A percentile compares a stretch with the other conserved stretches of the same genome.
These are phyloP conservation scores for Sebastes aleutianus DNA, from an alignment of 2,797 vertebrate species.

Conservation along the genomic window DNA sequence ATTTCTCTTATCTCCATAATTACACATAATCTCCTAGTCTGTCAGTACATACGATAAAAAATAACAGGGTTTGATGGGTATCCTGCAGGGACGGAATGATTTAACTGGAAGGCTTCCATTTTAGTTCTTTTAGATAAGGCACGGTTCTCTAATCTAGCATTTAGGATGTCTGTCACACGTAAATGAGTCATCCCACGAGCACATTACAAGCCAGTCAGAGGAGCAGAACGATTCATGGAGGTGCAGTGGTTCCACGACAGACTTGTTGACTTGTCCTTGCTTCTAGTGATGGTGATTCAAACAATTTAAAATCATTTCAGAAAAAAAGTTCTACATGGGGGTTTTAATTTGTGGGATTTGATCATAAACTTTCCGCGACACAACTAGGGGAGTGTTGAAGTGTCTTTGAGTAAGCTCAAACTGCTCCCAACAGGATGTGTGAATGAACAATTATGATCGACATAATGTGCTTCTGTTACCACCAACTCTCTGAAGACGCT, in stretches of 20 bases:
- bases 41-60: slow-evolving; percentile 57
- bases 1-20: slow-evolving; percentile 70
- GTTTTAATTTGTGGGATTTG: background rate
- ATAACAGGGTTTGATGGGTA: slow-evolving; percentile 52
- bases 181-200: slow-evolving; percentile 55
- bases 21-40: slow-evolving; percentile 63
- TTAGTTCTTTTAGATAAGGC: slow-evolving; percentile 58
- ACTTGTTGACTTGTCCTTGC: background rate
- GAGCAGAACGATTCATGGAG: slow-evolving; percentile 27
- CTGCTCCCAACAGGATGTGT: background rate
- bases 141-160: slow-evolving; percentile 55
- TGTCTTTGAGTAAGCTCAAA: background rate
- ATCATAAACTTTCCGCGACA: background rate
- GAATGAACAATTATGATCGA: background rate
- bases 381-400: background rate
- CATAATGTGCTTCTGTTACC: background rate
- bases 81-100: slow-evolving; percentile 53
- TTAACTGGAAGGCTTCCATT: slow-evolving; percentile 51
- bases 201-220: slow-evolving; percentile 45
- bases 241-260: slow-evolving; percentile 1
- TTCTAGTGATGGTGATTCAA: background rate
- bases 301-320: background rate
- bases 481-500: background rate
- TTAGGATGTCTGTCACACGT: slow-evolving; percentile 55
- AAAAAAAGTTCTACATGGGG: background rate